Evolutionary conservation across 2,888 invertebrate species (phyloP).

Genomic region (Halictus ligatus): DNA sequence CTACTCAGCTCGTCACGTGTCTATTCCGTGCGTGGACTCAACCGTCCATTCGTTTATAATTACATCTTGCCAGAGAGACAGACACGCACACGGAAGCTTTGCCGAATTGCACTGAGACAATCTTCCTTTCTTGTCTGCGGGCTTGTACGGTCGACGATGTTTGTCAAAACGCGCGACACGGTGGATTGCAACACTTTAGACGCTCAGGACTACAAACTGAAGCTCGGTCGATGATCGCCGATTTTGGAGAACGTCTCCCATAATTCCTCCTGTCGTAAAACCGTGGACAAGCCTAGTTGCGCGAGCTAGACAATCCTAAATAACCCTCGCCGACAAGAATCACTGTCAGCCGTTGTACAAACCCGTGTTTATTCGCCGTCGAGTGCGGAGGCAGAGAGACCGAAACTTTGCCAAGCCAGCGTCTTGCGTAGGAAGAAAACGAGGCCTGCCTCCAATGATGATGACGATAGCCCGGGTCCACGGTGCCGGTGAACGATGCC

Average conservation of each 20-base stretch:
- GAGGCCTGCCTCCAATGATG: slow-evolving; percentile 64
- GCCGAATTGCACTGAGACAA: neutral
- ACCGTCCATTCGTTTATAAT: slow-evolving; percentile 40
- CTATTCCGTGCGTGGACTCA: slow-evolving; percentile 22
- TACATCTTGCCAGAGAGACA: slow-evolving; percentile 32
- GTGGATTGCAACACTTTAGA: neutral
- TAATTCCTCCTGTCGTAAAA: neutral
- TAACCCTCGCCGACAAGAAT: neutral
- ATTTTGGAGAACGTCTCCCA: too few relatives aligned
- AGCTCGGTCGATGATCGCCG: neutral
- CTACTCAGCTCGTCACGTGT: neutral
- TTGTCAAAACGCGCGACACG: neutral
- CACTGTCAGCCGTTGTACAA: neutral
- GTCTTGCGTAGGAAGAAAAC: slow-evolving; percentile 70
- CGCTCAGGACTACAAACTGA: neutral
- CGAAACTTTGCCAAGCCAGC: slow-evolving; percentile 55
- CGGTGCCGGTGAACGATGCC: slow-evolving; percentile 59
- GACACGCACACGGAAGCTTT: slow-evolving; percentile 21
- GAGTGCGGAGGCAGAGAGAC: slow-evolving; percentile 44
- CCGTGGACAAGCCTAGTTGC: neutral
- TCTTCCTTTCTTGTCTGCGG: neutral
- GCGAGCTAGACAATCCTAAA: neutral
- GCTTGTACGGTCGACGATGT: neutral
- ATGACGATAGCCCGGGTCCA: slow-evolving; percentile 49
- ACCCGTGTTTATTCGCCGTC: slow-evolving; percentile 27